Base-by-base conservation (phyloP, 2,888 invertebrate species). In the Amphipyra berbera region DNA sequence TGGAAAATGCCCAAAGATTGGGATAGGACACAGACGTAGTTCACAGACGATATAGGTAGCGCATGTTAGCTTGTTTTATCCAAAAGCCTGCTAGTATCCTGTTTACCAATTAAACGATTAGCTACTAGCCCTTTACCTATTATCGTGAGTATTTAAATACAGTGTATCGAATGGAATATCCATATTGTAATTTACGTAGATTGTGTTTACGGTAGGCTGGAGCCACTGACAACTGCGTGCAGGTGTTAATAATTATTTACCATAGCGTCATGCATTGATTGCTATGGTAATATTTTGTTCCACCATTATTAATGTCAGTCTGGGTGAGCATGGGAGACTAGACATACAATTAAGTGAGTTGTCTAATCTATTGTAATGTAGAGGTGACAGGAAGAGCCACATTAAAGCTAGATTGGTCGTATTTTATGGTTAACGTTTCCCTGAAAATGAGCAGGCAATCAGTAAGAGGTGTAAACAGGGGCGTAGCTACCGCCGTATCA, bases 201-300 rank as follows among this genome's bases (percentile, higher is more conserved):
- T 68, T 69, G 68, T 78, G 71, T 79, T 78, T 77, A 79, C 70
- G 78, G 58, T 76, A 67, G 46, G 77, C 47, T 68, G 65, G 62
- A 64, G 58, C 53, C 54, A 61, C 48, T 30, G 56, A 52, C 52
- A 59, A 63, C 60, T 62, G 66, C 68, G 64, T 74, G 72, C 78
- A 78, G 78, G 78, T 78, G 78, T 79, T 68, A 68, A 74, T 76
- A 70, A 79, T 74, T 76, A 79, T 68, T 69, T 74, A 72, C 30
- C 53, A 62, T 61, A 57, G 56, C 63, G 65, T 75, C 67, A 76
- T 67, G 79, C 77, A 70, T 75, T 75, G 63, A 79, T 74, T 66
- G 45, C 68, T 72, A 74, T 73, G 73, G 59, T 65, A 75, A 77
- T 73, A 68, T 45, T 62, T 67, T 54, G 63, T 68, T 37, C 61